These are phyloP conservation scores for Phylloscopus trochilus DNA, from an alignment of 2,113 vertebrate genomes.

Conservation along the genomic window DNA sequence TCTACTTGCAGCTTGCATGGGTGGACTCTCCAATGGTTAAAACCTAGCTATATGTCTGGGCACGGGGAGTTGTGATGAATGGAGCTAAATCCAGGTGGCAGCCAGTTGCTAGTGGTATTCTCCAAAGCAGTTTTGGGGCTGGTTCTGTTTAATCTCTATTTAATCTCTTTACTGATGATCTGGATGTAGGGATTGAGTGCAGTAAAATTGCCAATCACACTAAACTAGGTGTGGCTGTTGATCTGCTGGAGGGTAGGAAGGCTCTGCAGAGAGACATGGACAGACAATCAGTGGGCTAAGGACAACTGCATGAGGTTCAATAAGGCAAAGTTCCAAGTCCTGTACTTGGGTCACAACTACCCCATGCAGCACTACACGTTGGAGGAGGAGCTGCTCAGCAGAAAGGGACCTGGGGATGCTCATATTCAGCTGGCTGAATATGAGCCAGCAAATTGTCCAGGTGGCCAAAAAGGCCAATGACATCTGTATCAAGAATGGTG, in stretches of 20 bases:
- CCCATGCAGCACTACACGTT: not conserved
- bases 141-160: not conserved
- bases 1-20: not conserved
- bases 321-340: not conserved
- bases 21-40: not conserved
- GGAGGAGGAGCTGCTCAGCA: not conserved
- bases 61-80: not conserved
- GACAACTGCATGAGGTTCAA: not conserved
- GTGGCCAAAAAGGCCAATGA: not conserved
- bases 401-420: not conserved
- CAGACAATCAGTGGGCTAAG: not conserved
- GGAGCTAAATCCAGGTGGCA: not conserved
- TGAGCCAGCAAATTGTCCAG: not conserved
- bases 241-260: not conserved
- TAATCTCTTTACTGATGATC: not conserved
- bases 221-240: too few relatives aligned
- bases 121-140: not conserved
- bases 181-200: not conserved
- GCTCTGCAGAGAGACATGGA: not conserved
- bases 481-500: not conserved
- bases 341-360: not conserved
- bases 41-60: not conserved
- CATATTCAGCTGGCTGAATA: not conserved
- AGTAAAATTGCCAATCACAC: not conserved
- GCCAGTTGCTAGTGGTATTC: not conserved